Evolutionary conservation across 2,888 invertebrate genomes (phyloP), one percentile per base, ranked within the genome.

Genomic region (Tubiluchus corallicola): DNA sequence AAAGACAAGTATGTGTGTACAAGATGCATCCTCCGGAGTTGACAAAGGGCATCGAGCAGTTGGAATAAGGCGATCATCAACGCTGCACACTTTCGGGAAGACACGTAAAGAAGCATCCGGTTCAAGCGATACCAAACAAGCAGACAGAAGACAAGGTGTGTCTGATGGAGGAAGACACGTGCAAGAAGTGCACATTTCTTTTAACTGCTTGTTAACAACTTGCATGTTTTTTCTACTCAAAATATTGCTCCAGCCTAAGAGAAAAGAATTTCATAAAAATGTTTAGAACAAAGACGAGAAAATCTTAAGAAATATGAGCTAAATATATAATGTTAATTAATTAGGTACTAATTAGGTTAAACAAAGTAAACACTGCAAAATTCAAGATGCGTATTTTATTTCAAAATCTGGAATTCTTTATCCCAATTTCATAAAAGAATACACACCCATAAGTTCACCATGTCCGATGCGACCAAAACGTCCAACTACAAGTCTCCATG

Each of bases 1-100:
- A 69, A 98, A 96, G 54, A 96, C 96, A 54, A 98, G 75, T 54
- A 98, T 96, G 64, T 98, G 98, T 47, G 96, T 96, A 63, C 85
- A 85, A 46, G 88, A 83, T 50, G 90, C 85, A 68, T 98, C 96
- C 51, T 88, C 77, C 3, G 96, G 96, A 48, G 96, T 96, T 55
- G 84, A 83, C 56, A 96, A 71, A 53, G 82, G 81, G 58, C 82
- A 82, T 65, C 84, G 83, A 42, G 78, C 51, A 40, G 19, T 3
- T 39, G 3, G n/a, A 20, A 78, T 77, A 68, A 84, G 84, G 46
- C 87, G 72, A 66, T 88, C 88, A 64, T 88, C 88, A n/a, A 87
- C 87, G 41, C 88, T 87, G 67, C 84, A 88, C 39, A 57, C 82
- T 68, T 90, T 88, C 16, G 87, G 54, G 54, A 64, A 56, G 40